These are phyloP conservation scores for Orchesellides sinensis DNA, from an alignment of 2,888 invertebrate genomes.

Conservation along the genomic window DNA sequence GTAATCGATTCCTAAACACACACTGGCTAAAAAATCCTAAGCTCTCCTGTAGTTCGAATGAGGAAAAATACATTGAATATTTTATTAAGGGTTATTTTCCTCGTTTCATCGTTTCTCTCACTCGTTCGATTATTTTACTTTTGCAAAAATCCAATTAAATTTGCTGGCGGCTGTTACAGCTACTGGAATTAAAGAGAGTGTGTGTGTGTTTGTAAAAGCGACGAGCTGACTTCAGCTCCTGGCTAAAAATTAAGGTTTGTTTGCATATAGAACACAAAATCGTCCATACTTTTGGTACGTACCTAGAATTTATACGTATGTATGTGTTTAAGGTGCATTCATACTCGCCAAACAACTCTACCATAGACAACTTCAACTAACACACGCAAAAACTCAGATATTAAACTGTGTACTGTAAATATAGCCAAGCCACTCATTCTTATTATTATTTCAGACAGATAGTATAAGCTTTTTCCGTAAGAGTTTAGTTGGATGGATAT, in stretches of 20 bases:
- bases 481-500: no score
- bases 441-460: no score
- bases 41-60: not conserved
- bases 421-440: no score
- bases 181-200: constrained; percentile 4
- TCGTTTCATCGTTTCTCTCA: not conserved
- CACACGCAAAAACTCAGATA: no score
- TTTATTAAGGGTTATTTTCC: constrained; percentile 13
- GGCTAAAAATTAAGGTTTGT: not conserved
- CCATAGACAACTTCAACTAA: no score
- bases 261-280: no score
- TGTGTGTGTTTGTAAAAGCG: not conserved
- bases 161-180: not conserved
- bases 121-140: constrained; percentile 18
- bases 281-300: no score
- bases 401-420: no score
- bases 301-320: no score
- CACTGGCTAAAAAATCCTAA: not conserved
- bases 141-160: constrained; percentile 39
- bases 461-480: no score
- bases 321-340: no score
- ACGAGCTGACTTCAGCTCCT: constrained; percentile 9
- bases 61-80: constrained; percentile 17
- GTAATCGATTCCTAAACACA: not conserved
- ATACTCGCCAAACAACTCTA: no score